phyloP scores from a whole-genome alignment of 2,888 invertebrate species.

The Polyommatus iphigenia region DNA sequence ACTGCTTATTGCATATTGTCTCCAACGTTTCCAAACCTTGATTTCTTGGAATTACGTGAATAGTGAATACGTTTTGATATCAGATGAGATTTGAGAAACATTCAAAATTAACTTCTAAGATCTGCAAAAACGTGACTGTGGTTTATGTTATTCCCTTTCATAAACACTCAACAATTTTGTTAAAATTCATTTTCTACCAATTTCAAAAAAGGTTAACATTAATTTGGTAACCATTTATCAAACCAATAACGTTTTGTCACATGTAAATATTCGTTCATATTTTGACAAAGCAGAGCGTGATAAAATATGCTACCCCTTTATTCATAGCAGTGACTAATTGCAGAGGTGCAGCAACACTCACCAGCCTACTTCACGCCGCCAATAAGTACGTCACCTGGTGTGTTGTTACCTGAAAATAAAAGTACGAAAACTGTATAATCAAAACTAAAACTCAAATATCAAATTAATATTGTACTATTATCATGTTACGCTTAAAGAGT shows the following conservation, averaged over 20 bases:
- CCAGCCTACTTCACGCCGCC: not conserved
- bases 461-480: too few species aligned
- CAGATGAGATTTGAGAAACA: too few species aligned
- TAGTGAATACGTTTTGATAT: too few species aligned
- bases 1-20: not conserved
- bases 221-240: too few species aligned
- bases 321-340: constrained; percentile 7
- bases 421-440: not conserved
- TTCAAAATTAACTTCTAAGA: too few species aligned
- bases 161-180: too few species aligned
- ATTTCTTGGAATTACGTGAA: not conserved
- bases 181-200: too few species aligned
- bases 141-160: too few species aligned
- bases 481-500: too few species aligned
- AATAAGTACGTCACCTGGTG: not conserved
- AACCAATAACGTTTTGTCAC: not conserved
- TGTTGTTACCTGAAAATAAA: not conserved
- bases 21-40: not conserved
- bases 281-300: not conserved
- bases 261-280: not conserved
- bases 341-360: not conserved
- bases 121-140: too few species aligned
- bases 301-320: constrained; percentile 14
- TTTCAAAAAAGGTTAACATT: too few species aligned
- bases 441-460: not conserved